Conservation (phyloP, 2,113 vertebrate species). For the Camelus bactrianus region DNA sequence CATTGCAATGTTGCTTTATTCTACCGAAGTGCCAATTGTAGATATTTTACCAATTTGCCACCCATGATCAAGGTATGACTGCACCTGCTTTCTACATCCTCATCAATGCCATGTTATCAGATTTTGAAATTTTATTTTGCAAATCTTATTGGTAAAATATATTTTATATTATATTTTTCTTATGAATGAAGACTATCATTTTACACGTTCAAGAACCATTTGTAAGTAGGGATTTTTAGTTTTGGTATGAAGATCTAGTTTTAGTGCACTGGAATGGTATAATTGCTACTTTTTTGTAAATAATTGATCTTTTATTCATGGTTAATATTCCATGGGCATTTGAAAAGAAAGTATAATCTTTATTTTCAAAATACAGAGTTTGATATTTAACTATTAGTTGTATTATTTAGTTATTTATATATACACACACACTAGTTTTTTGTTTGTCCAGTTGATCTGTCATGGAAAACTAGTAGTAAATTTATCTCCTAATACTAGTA, state of each 20-base stretch:
- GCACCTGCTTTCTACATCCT: not conserved
- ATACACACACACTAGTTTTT: not conserved
- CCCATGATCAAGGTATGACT: not conserved
- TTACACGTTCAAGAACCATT: not conserved
- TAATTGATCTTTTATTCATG: not conserved
- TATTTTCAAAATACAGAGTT: not conserved
- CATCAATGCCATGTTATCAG: not conserved
- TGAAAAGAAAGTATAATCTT: not conserved
- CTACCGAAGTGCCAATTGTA: not conserved
- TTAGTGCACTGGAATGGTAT: not conserved
- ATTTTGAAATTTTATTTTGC: not conserved
- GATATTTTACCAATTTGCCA: not conserved
- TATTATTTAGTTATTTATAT: not conserved
- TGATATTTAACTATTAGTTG: not conserved
- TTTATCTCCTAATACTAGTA: not conserved
- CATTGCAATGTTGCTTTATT: not conserved
- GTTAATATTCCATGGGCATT: not conserved
- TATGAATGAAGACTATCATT: not conserved
- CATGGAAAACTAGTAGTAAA: not conserved
- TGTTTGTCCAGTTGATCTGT: not conserved
- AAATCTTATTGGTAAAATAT: not conserved
- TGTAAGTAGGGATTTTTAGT: not conserved
- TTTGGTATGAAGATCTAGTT: not conserved
- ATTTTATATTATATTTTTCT: slow-evolving; percentile 3
- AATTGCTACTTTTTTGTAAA: not conserved